Base-by-base conservation (phyloP, 1,140 invertebrate genomes). In the Adelges cooleyi region DNA sequence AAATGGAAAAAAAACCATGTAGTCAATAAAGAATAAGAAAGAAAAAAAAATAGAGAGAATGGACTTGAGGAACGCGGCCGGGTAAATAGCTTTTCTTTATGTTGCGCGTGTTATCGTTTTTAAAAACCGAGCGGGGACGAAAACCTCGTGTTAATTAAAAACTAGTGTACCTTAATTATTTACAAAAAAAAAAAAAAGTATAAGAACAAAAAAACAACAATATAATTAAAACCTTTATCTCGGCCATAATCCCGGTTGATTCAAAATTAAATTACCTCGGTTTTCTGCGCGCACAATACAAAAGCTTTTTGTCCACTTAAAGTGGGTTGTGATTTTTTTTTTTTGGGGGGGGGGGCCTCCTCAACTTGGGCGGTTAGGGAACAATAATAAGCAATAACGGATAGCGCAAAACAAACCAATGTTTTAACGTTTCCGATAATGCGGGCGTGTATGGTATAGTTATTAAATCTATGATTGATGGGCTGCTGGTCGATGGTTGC, bases 381-480 rank as follows among this genome's bases (percentile, higher is more conserved):
- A 20, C 6, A 15, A 33, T n/a, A n/a, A n/a, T n/a, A n/a, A n/a
- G n/a, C n/a, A n/a, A n/a, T n/a, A n/a, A n/a, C n/a, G 42, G 25
- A 25, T n/a, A 25, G 20, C 56, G 25, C 54, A 18, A 59, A 59
- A 59, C 23, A 59, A 44, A 56, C 53, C 22, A 44, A 15, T 22
- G 42, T 62, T 62, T 44, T 23, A 2, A 38, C 40, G 40, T 44
- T 8, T 62, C 25, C 17, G 11, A 27, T 48, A 33, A 59, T 29
- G 42, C 42, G 40, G 42, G n/a, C 23, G 25, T n/a, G 38, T 59
- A 40, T n/a, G 5, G 11, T 33, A 33, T 33, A 33, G 11, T 33
- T 42, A 59, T 54, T 59, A 59, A 59, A 46, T 25, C 22, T 59
- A 59, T 62, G 42, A 62, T 62, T 48, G 56, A 62, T 48, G 27